phyloP scores from a whole-genome alignment of 1,140 invertebrate genomes.

The Dinothrombium tinctorium region DNA sequence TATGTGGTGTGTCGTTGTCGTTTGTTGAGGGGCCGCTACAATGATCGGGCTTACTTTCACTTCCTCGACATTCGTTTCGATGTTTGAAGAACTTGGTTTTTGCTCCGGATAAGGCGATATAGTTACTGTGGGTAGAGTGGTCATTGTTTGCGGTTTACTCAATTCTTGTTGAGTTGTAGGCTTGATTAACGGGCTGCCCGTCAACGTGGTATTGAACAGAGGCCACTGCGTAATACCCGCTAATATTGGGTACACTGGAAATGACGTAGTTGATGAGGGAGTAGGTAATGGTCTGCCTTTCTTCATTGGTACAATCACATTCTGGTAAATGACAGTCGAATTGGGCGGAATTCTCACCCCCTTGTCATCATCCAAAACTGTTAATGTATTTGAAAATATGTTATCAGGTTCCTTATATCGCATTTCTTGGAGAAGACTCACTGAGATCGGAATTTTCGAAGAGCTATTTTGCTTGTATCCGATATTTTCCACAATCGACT shows the following conservation, averaged over 20 bases:
- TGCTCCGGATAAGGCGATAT: too few relatives aligned
- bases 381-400: slow-evolving; percentile 4
- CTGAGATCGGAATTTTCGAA: not conserved
- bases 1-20: too few relatives aligned
- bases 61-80: too few relatives aligned
- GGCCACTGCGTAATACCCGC: slow-evolving; percentile 7
- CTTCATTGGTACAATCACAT: slow-evolving; percentile 10
- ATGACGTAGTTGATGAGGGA: slow-evolving; percentile 3
- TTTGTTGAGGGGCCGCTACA: too few relatives aligned
- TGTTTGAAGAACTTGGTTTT: too few relatives aligned
- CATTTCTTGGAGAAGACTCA: not conserved
- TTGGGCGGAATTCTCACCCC: slow-evolving; percentile 1
- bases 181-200: too few relatives aligned
- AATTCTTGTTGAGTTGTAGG: too few relatives aligned
- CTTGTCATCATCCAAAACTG: slow-evolving; percentile 4
- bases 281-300: slow-evolving; percentile 8
- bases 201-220: too few relatives aligned
- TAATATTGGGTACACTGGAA: slow-evolving; percentile 6
- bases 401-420: slow-evolving; percentile 7
- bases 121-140: too few relatives aligned
- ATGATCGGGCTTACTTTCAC: too few relatives aligned
- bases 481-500: not conserved
- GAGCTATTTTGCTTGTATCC: slow-evolving; percentile 1
- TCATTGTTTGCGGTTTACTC: too few relatives aligned
- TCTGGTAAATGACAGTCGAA: slow-evolving; percentile 9